Evolutionary conservation across 1,140 invertebrate genomes (phyloP).

Genomic region (Brachystomella parvula): DNA sequence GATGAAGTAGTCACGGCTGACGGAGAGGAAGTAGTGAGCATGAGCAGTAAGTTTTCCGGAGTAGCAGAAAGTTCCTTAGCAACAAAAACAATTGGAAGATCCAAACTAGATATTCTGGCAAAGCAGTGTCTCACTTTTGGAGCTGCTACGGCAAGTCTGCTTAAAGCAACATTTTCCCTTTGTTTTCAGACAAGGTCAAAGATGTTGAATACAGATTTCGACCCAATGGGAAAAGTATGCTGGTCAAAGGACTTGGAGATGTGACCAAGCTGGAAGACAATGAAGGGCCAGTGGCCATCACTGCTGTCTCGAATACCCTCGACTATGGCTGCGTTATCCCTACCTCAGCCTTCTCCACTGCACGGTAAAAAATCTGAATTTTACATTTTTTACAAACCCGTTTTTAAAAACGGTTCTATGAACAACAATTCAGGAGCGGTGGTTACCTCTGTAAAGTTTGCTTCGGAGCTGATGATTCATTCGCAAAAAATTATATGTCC

Average conservation of each 20-base stretch:
- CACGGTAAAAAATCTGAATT: slow-evolving; percentile 17
- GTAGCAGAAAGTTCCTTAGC: too few species aligned
- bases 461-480: slow-evolving; percentile 17
- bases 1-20: not conserved
- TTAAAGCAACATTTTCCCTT: too few species aligned
- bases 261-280: slow-evolving; percentile 23
- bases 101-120: too few species aligned
- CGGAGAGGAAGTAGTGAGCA: slow-evolving; percentile 2
- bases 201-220: slow-evolving; percentile 27
- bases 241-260: slow-evolving; percentile 17
- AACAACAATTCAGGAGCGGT: slow-evolving; percentile 20
- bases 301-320: slow-evolving; percentile 14
- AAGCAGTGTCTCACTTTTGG: too few species aligned
- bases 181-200: not conserved
- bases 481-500: slow-evolving; percentile 12
- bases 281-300: slow-evolving; percentile 29
- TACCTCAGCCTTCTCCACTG: slow-evolving; percentile 18
- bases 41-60: slow-evolving; percentile 22
- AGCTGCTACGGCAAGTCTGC: too few species aligned
- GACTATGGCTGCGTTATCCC: slow-evolving; percentile 32
- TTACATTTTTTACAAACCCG: not conserved
- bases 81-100: too few species aligned
- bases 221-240: slow-evolving; percentile 25
- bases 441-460: slow-evolving; percentile 37
- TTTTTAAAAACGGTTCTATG: slow-evolving; percentile 7